Evolutionary conservation across 23 tunicate genomes (phyloP).

Genomic region (Diplosoma virens): DNA sequence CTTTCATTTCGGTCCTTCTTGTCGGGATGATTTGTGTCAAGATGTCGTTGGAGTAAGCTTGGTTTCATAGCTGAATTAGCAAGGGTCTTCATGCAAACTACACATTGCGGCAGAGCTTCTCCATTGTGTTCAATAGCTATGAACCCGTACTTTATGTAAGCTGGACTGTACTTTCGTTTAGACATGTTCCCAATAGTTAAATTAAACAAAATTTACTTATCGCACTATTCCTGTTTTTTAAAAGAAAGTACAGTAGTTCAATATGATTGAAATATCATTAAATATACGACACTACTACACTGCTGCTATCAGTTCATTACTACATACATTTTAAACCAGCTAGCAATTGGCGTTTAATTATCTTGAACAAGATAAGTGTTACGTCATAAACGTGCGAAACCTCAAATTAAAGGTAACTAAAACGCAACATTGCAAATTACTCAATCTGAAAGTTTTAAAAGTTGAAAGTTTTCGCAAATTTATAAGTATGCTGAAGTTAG

Average conservation of each 20-base stretch:
- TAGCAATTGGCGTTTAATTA: too few relatives aligned
- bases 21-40: conserved; percentile 45
- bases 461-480: conserved; percentile 6
- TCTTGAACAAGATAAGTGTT: conserved; percentile 29
- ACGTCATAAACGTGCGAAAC: conserved; percentile 30
- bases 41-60: conserved; percentile 44
- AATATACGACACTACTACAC: too few relatives aligned
- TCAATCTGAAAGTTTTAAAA: conserved; percentile 29
- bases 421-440: conserved; percentile 30
- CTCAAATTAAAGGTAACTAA: conserved; percentile 18
- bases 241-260: too few relatives aligned
- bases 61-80: conserved; percentile 30
- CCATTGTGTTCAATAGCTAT: conserved; percentile 5
- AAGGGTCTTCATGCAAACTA: conserved; percentile 28
- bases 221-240: too few relatives aligned
- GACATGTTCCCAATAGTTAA: conserved; percentile 19
- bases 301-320: too few relatives aligned
- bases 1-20: conserved; percentile 48
- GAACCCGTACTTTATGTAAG: conserved; percentile 6
- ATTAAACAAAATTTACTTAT: too few relatives aligned
- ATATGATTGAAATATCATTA: too few relatives aligned
- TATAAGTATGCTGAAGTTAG: conserved; percentile 22
- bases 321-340: too few relatives aligned
- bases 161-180: conserved; percentile 13
- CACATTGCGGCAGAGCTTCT: conserved; percentile 30